Conservation (phyloP, 2,797 vertebrate species). For the Myioborus miniatus region DNA sequence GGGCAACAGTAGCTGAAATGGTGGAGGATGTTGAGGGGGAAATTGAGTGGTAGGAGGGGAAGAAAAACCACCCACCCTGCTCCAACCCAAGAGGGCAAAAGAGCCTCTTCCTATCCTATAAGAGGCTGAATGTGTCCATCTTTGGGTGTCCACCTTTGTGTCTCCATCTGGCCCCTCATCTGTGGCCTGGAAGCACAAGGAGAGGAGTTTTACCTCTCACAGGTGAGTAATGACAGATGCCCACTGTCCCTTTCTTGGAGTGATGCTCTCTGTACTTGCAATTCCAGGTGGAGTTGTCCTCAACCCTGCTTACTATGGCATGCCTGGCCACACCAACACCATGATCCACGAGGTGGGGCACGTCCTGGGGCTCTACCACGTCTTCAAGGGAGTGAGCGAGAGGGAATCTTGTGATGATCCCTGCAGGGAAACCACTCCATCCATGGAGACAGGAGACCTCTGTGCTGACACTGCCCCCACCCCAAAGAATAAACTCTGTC, state of each 20-base stretch:
- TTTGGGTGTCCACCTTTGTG: not conserved
- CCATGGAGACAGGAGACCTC: conserved; percentile 96
- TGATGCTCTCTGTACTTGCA: not conserved
- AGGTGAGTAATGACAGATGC: not conserved
- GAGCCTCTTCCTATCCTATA: not conserved
- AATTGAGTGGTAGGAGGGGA: not conserved
- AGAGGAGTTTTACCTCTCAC: not conserved
- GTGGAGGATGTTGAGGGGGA: not conserved
- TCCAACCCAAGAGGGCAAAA: not conserved
- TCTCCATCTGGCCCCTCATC: not conserved
- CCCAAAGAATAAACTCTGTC: conserved; percentile 91
- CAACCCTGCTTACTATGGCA: conserved; percentile 91
- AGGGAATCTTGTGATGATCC: conserved; percentile 95
- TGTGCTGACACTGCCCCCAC: conserved; percentile 94
- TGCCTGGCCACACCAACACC: conserved; percentile 88
- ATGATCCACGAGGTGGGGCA: conserved; percentile 98
- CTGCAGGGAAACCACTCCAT: conserved; percentile 89
- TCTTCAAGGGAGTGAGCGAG: conserved; percentile 97
- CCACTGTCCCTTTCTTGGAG: not conserved
- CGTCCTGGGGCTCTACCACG: conserved; percentile 94
- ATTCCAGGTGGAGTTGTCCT: conserved; percentile 91
- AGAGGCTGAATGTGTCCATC: not conserved
- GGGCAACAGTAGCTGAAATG: not conserved
- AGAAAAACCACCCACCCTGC: not conserved
- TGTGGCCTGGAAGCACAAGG: not conserved